A percentile compares a stretch with the other conserved stretches of the same genome.
phyloP scores from a whole-genome alignment of 2,113 vertebrate genomes.

The Pachypanchax playfairii region DNA sequence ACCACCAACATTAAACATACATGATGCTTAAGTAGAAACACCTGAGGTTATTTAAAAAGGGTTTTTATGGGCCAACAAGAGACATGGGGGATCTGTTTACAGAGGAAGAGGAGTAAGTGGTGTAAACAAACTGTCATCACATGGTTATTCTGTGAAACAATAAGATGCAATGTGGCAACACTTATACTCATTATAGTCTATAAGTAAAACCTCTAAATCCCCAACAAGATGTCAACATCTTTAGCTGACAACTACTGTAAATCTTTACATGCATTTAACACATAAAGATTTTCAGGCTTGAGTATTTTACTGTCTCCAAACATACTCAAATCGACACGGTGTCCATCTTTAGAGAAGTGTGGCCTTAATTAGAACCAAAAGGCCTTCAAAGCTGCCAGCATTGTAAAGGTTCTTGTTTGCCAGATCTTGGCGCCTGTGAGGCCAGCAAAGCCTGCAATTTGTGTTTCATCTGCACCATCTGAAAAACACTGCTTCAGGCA shows the following conservation, averaged over 20 bases:
- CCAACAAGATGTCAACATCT: not conserved
- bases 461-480: conserved; percentile 70
- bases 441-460: conserved; percentile 63
- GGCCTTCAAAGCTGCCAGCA: conserved; percentile 60
- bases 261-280: conserved; percentile 9
- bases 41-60: conserved; percentile 45
- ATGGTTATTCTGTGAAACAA: conserved; percentile 22
- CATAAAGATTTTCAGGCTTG: conserved; percentile 11
- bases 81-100: conserved; percentile 10
- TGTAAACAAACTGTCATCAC: conserved; percentile 41
- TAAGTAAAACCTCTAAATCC: not conserved
- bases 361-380: conserved; percentile 72
- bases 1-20: conserved; percentile 26
- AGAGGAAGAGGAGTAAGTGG: conserved; percentile 23
- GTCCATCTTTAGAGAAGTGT: conserved; percentile 42
- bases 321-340: conserved; percentile 22
- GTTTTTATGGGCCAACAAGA: conserved; percentile 19
- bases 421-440: conserved; percentile 65
- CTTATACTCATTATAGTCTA: conserved; percentile 3
- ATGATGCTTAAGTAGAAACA: conserved; percentile 52
- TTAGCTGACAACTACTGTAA: conserved; percentile 2
- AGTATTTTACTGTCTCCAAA: conserved; percentile 36
- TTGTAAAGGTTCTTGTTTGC: conserved; percentile 54
- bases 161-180: conserved; percentile 9
- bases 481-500: conserved; percentile 53